Conservation (phyloP, 2,888 invertebrate genomes). For the Nineta flava region DNA sequence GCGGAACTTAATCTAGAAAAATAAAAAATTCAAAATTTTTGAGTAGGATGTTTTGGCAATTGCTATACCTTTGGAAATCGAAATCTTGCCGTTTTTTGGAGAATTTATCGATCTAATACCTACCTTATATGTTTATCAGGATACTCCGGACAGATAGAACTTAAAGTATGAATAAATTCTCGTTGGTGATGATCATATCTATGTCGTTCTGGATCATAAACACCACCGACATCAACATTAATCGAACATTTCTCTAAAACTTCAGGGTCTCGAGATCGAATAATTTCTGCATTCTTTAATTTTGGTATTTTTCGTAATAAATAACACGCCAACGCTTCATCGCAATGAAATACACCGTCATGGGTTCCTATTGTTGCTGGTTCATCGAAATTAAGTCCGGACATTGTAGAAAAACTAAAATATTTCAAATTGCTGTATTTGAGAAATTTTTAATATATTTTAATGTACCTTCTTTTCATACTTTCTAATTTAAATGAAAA, state of each 20-base stretch:
- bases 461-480: too few relatives aligned
- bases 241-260: constrained; percentile 71
- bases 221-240: constrained; percentile 87
- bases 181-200: constrained; percentile 93
- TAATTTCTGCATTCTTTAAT: constrained; percentile 65
- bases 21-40: too few relatives aligned
- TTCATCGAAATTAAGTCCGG: constrained; percentile 19
- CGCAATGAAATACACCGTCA: constrained; percentile 80
- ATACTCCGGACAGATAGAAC: constrained; percentile 42
- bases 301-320: constrained; percentile 70
- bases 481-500: too few relatives aligned
- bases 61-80: background rate
- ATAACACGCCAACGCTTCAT: constrained; percentile 87
- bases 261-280: constrained; percentile 44
- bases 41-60: background rate
- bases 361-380: constrained; percentile 50
- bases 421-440: too few relatives aligned
- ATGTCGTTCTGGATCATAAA: constrained; percentile 57
- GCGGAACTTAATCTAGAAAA: constrained; percentile 77
- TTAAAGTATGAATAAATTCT: constrained; percentile 50
- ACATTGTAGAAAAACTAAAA: constrained; percentile 24
- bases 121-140: constrained; percentile 43
- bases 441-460: too few relatives aligned
- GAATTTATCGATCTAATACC: constrained; percentile 3
- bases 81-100: too few relatives aligned